Evolutionary conservation across 1,140 invertebrate species (phyloP).

Genomic region (Drosophila ercepeae): DNA sequence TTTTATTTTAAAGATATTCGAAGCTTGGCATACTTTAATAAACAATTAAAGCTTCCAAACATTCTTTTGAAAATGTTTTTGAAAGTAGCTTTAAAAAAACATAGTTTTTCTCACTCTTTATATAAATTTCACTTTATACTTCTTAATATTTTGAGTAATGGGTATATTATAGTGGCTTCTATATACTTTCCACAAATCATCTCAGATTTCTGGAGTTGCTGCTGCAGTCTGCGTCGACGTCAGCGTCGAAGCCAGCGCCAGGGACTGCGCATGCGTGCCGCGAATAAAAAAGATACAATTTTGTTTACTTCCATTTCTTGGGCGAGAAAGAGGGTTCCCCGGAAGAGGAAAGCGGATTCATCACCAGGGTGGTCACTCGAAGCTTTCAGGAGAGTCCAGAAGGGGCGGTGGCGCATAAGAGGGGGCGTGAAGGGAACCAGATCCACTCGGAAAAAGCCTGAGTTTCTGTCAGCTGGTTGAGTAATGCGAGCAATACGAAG

Average conservation of each 20-base stretch:
- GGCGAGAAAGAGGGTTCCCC: too few relatives aligned
- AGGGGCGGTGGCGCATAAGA: too few relatives aligned
- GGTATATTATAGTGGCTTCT: not conserved
- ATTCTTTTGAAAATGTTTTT: too few relatives aligned
- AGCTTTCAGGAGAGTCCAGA: too few relatives aligned
- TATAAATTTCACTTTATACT: too few relatives aligned
- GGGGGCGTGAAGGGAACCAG: too few relatives aligned
- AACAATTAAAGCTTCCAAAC: too few relatives aligned
- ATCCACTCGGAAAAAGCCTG: too few relatives aligned
- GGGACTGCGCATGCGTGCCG: slow-evolving; percentile 1
- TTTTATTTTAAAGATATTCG: not conserved
- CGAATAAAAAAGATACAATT: slow-evolving; percentile 10
- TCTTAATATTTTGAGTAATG: too few relatives aligned
- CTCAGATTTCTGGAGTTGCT: slow-evolving; percentile 8
- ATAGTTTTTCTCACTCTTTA: too few relatives aligned
- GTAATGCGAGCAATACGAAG: not conserved
- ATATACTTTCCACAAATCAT: not conserved
- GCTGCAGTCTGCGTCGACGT: not conserved
- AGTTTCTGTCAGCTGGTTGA: not conserved
- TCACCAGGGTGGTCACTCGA: not conserved
- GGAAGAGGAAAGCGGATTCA: not conserved
- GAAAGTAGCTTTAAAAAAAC: too few relatives aligned
- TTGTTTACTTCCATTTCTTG: not conserved
- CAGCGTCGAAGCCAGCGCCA: not conserved
- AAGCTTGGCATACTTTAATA: too few relatives aligned